Evolutionary conservation across 2,888 invertebrate species (phyloP).

Genomic region (Therioaphis trifolii): DNA sequence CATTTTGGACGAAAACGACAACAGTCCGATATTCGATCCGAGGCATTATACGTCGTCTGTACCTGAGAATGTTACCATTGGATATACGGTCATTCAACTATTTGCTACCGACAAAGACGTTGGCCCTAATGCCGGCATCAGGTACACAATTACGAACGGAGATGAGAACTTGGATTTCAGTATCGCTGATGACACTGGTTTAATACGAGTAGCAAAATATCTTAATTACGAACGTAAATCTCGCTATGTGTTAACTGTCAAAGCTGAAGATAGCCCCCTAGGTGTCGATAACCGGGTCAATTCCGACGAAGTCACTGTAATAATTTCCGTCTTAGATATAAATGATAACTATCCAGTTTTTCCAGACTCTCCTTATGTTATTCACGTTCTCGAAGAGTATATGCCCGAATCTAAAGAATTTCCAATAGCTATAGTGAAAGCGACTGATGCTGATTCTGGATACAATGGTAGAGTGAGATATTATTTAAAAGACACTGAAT

Average conservation of each 20-base stretch:
- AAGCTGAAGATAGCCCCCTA: conserved; percentile 88
- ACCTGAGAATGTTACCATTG: conserved; percentile 93
- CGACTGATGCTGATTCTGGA: conserved; percentile 91
- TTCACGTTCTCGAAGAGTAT: conserved; percentile 93
- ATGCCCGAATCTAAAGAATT: conserved; percentile 75
- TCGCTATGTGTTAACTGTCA: conserved; percentile 83
- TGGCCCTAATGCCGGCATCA: conserved; percentile 88
- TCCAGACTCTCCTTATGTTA: conserved; percentile 92
- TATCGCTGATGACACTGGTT: conserved; percentile 91
- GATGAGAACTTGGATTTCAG: conserved; percentile 92
- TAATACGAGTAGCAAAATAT: conserved; percentile 90
- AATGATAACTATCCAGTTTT: conserved; percentile 95
- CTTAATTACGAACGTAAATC: conserved; percentile 92
- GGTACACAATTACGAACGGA: conserved; percentile 89
- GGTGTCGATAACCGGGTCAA: conserved; percentile 76
- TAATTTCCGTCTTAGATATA: conserved; percentile 87
- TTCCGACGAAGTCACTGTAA: conserved; percentile 77
- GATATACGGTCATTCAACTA: conserved; percentile 87
- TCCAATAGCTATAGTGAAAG: conserved; percentile 81
- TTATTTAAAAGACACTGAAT: conserved; percentile 89
- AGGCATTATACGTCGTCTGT: conserved; percentile 90
- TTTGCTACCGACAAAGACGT: conserved; percentile 91
- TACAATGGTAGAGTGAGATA: conserved; percentile 92
- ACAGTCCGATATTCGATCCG: conserved; percentile 88
- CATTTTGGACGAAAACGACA: conserved; percentile 89